Evolutionary conservation across 2,888 invertebrate genomes (phyloP).

Genomic region (Tuta absoluta): DNA sequence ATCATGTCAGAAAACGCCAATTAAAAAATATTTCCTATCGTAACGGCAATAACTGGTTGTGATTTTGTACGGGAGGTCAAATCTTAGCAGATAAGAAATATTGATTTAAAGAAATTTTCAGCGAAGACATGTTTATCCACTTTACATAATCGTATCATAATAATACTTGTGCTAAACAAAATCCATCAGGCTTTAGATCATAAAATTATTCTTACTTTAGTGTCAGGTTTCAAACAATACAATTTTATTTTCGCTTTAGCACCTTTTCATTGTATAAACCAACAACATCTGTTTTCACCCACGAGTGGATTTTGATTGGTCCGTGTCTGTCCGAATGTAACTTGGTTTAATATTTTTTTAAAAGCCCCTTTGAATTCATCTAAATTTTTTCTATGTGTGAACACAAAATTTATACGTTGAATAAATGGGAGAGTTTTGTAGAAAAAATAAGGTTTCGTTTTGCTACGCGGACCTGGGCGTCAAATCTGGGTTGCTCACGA

Average conservation of each 20-base stretch:
- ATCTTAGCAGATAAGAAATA: no score
- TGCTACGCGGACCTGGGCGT: no score
- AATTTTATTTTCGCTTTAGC: constrained; percentile 18
- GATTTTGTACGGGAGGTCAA: no score
- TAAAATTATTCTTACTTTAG: neutral
- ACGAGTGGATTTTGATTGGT: constrained; percentile 7
- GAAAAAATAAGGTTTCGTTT: neutral
- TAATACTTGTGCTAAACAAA: neutral
- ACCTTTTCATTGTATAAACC: constrained; percentile 4
- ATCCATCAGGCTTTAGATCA: constrained; percentile 2
- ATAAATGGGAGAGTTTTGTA: neutral
- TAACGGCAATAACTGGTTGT: no score
- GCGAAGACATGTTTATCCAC: no score
- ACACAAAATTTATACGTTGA: neutral
- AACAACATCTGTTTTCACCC: constrained; percentile 10
- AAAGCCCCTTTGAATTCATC: neutral
- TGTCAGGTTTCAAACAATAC: neutral
- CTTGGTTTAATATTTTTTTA: constrained; percentile 3
- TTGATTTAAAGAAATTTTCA: no score
- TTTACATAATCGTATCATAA: no score
- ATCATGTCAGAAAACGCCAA: no score
- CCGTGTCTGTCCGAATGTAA: neutral
- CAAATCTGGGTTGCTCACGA: no score
- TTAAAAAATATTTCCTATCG: no score
- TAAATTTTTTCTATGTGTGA: neutral